Base-by-base conservation (phyloP, 2,113 vertebrate species). In the Odocoileus hemionus region DNA sequence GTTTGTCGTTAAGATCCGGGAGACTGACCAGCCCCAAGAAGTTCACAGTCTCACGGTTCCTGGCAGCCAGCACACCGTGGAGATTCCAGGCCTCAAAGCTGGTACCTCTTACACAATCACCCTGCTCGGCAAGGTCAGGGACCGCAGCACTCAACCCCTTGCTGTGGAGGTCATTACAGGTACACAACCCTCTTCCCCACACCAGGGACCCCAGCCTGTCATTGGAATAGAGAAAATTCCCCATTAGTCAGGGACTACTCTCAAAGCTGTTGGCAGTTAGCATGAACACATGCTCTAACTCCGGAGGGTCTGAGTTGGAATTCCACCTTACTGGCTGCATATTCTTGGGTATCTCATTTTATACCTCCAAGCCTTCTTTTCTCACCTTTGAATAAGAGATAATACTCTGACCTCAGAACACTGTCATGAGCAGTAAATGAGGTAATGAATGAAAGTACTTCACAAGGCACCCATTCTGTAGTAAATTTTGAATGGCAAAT, bases 1-100 rank as follows among this genome's bases (percentile, higher is more conserved):
- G 97, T 99, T 99, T 99, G 87, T 99, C 98, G 45, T 99, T 94
- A 99, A 99, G 98, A 99, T 99, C 95, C 99, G 96, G 50, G 99
- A 99, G 58, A 52, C 98, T 8, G 99, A 98, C 92, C 98, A 95
- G 12, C 97, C 98, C 0, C 95, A 98, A 33, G 99, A 98, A 30
- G 95, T 89, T 93, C 94, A 95, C 61, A 99, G 98, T 57, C 95
- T 99, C 98, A 99, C 98, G 0, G 97, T 99, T 52, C 98, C 99
- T 1, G 99, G 99, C 1, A 96, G 97, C 12, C 98, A 98, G 95
- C 98, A 95, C 67, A 99, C 97, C 54, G 15, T 98, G 57, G 95
- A 98, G 58, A 57, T 99, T 95, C 98, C 99, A 64, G 99, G 98
- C 93, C 99, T 99, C 94, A 98, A 97, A 85, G 99, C 99, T 91